Percentiles rank a stretch among this genome's conserved stretches.
These are phyloP conservation scores for Astreopora myriophthalma DNA, from an alignment of 64 coral and sea anemone species.

Conservation along the genomic window DNA sequence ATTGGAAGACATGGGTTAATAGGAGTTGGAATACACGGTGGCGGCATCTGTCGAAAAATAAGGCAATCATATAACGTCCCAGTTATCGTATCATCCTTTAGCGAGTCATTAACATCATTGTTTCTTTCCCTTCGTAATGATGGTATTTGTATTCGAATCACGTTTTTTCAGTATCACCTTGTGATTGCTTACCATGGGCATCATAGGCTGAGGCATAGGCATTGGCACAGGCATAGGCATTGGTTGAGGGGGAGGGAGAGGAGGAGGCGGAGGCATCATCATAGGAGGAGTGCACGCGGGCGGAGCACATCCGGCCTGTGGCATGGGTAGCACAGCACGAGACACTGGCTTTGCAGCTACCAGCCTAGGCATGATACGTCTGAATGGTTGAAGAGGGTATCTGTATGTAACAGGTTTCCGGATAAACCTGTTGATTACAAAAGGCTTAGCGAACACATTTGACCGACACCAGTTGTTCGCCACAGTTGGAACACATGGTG, in stretches of 20 bases:
- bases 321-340: conserved; percentile 26
- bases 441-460: conserved; percentile 13
- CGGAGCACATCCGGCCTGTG: neutral
- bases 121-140: neutral
- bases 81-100: neutral
- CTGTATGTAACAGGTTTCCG: conserved; percentile 20
- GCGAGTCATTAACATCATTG: neutral
- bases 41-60: conserved; percentile 9
- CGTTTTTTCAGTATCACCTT: neutral
- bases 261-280: conserved; percentile 28
- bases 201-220: neutral
- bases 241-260: neutral
- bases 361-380: conserved; percentile 3
- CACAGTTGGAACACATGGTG: conserved; percentile 35
- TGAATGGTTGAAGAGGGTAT: conserved; percentile 36
- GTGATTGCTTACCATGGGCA: neutral
- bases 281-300: conserved; percentile 1
- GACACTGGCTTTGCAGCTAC: conserved; percentile 38
- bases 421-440: conserved; percentile 7
- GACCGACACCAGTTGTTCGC: conserved; percentile 30
- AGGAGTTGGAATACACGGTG: conserved; percentile 29
- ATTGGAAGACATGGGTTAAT: conserved; percentile 5
- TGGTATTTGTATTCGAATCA: neutral
- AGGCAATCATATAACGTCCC: neutral
- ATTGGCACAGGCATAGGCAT: neutral